Evolutionary conservation across 2,113 vertebrate species (phyloP).

Genomic region (Laticauda laticaudata): DNA sequence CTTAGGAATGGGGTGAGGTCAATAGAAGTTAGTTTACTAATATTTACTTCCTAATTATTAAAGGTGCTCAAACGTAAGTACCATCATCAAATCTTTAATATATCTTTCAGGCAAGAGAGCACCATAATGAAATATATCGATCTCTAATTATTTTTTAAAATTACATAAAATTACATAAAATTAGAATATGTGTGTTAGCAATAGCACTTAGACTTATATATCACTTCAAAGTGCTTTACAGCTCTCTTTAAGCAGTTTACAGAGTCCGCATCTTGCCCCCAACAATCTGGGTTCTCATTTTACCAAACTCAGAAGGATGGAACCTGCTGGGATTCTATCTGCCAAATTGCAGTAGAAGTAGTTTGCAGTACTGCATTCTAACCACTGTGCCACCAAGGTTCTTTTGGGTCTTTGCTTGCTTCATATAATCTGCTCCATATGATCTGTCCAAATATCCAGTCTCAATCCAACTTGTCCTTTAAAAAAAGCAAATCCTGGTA

Average conservation of each 20-base stretch:
- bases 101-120: background rate
- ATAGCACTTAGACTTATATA: too few species aligned
- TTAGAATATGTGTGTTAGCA: background rate
- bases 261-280: too few species aligned
- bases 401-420: background rate
- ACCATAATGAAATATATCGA: background rate
- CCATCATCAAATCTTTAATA: background rate
- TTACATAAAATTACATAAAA: background rate
- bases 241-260: too few species aligned
- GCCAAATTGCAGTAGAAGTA: too few species aligned
- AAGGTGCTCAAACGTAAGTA: background rate
- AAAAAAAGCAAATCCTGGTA: background rate
- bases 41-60: background rate
- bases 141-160: background rate
- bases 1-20: too few species aligned
- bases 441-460: background rate
- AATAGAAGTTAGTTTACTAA: too few species aligned
- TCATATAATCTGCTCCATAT: background rate
- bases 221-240: too few species aligned
- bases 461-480: background rate
- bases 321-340: too few species aligned
- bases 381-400: too few species aligned
- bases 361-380: too few species aligned
- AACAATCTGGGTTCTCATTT: too few species aligned
- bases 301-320: too few species aligned